phyloP scores from a whole-genome alignment of 2,888 invertebrate species.

The Eudemis profundana region DNA sequence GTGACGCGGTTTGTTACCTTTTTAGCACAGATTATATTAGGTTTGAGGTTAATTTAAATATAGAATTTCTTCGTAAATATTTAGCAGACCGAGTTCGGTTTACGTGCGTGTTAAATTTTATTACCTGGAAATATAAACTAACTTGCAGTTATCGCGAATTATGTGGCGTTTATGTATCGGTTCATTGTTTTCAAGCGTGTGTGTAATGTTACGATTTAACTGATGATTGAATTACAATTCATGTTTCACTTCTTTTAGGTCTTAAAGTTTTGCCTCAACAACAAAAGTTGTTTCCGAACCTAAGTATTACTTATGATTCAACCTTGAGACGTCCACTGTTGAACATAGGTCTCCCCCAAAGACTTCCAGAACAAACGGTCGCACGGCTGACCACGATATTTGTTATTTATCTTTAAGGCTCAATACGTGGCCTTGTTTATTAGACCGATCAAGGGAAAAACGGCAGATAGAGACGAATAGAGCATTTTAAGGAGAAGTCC shows the following conservation, averaged over 20 bases:
- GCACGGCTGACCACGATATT: too few species aligned
- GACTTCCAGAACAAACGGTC: too few species aligned
- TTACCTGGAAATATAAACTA: constrained; percentile 25
- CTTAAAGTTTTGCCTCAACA: too few species aligned
- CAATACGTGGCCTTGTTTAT: too few species aligned
- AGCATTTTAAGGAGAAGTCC: too few species aligned
- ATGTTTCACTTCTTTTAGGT: neutral
- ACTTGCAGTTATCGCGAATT: constrained; percentile 21
- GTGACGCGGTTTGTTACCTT: constrained; percentile 12
- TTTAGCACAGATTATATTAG: constrained; percentile 26
- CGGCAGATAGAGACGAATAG: too few species aligned
- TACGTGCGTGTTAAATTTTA: constrained; percentile 20
- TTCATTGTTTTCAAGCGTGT: constrained; percentile 11
- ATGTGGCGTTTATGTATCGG: constrained; percentile 7
- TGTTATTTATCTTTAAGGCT: too few species aligned
- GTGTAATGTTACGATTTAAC: constrained; percentile 4
- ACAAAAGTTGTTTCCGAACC: too few species aligned
- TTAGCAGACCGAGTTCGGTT: constrained; percentile 16
- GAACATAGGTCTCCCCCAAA: too few species aligned
- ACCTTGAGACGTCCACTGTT: too few species aligned
- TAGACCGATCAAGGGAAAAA: too few species aligned
- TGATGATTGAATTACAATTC: neutral
- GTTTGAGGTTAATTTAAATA: constrained; percentile 32
- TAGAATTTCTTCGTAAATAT: constrained; percentile 34
- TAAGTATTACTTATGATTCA: too few species aligned